These are phyloP conservation scores for Cyclura pinguis DNA, from an alignment of 2,797 vertebrate species.

Conservation along the genomic window DNA sequence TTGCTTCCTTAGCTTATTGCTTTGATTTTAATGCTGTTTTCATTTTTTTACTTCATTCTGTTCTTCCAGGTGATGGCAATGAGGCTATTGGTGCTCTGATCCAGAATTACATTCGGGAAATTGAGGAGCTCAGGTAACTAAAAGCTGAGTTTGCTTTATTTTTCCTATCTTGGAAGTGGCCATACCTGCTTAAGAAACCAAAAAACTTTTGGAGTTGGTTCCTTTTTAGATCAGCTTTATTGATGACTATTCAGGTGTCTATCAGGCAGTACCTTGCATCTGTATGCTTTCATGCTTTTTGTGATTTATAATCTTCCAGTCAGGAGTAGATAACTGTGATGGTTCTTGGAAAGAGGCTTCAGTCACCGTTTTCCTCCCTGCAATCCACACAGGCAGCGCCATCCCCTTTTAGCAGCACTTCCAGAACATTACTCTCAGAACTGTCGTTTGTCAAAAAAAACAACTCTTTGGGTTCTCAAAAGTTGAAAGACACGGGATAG, in stretches of 20 bases:
- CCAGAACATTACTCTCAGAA: too few relatives aligned
- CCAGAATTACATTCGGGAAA: conserved; percentile 96
- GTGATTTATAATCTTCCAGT: neutral
- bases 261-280: neutral
- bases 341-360: too few relatives aligned
- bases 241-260: neutral
- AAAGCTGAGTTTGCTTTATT: neutral
- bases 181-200: neutral
- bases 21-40: neutral
- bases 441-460: too few relatives aligned
- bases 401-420: too few relatives aligned
- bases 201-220: neutral
- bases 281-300: neutral
- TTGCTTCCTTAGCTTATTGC: neutral
- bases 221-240: neutral
- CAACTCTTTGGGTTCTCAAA: too few relatives aligned
- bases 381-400: too few relatives aligned
- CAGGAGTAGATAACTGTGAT: too few relatives aligned
- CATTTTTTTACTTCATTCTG: conserved; percentile 10
- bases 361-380: too few relatives aligned
- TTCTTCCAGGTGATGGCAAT: conserved; percentile 86
- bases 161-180: neutral
- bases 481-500: too few relatives aligned
- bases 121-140: conserved; percentile 93
- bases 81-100: conserved; percentile 93